Conservation (phyloP, 2,797 vertebrate species). For the Geotria australis region DNA sequence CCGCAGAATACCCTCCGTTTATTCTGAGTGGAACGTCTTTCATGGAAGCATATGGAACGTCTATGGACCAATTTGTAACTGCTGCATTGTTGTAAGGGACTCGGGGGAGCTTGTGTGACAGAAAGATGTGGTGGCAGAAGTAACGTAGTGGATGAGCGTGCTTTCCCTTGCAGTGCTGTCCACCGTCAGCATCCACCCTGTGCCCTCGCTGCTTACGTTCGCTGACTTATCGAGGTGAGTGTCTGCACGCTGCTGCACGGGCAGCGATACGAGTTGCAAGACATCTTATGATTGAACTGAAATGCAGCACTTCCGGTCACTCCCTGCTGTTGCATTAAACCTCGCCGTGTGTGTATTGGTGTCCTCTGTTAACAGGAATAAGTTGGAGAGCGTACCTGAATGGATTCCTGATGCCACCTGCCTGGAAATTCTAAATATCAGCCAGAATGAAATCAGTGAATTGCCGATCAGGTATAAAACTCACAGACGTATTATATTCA, state of each 20-base stretch:
- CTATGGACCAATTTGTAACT: background rate
- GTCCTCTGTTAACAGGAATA: too few species aligned
- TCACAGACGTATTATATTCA: too few species aligned
- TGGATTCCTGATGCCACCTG: too few species aligned
- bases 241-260: background rate
- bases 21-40: too few species aligned
- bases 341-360: background rate
- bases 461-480: too few species aligned
- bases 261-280: background rate
- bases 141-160: too few species aligned
- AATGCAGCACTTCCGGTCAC: too few species aligned
- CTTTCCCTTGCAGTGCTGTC: constrained; percentile 26
- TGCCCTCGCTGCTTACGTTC: constrained; percentile 43
- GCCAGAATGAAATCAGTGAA: too few species aligned
- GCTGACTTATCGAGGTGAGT: constrained; percentile 64
- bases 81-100: background rate
- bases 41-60: background rate
- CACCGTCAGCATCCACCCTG: constrained; percentile 47
- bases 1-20: too few species aligned
- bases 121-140: background rate
- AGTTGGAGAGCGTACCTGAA: too few species aligned
- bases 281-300: background rate
- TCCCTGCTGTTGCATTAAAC: too few species aligned
- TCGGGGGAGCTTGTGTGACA: background rate
- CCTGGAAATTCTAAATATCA: too few species aligned